These are phyloP conservation scores for Drosophila setosimentum DNA, from an alignment of 2,888 invertebrate genomes.

Conservation along the genomic window DNA sequence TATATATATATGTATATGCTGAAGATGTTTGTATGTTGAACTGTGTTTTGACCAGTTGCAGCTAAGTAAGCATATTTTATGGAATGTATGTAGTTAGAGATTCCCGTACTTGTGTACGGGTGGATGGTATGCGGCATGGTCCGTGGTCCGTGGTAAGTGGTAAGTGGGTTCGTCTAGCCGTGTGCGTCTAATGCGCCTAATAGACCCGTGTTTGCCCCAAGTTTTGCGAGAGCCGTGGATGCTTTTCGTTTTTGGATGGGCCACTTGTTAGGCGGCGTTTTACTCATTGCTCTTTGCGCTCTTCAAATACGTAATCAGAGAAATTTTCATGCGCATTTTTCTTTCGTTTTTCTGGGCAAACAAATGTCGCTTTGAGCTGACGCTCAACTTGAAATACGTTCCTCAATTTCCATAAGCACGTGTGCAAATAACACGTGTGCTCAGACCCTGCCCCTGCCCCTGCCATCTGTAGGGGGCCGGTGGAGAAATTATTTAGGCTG, in stretches of 20 bases:
- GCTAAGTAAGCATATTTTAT: slow-evolving; percentile 48
- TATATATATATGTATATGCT: slow-evolving; percentile 13
- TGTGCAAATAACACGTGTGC: slow-evolving; percentile 82
- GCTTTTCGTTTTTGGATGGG: slow-evolving; percentile 13
- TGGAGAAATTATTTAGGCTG: neutral
- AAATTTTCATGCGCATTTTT: slow-evolving; percentile 76
- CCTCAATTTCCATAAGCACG: slow-evolving; percentile 82
- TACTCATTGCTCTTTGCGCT: slow-evolving; percentile 26
- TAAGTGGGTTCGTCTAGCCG: slow-evolving; percentile 50
- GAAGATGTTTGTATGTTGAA: slow-evolving; percentile 25
- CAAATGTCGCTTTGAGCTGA: slow-evolving; percentile 66
- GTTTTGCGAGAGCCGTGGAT: slow-evolving; percentile 37
- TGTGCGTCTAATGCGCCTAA: slow-evolving; percentile 72
- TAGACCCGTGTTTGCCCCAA: slow-evolving; percentile 74
- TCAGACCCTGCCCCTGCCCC: slow-evolving; percentile 20
- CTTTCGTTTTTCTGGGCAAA: slow-evolving; percentile 52
- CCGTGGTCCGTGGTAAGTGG: no score
- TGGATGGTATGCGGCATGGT: neutral
- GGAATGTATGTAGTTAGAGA: slow-evolving; percentile 22
- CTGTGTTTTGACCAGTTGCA: slow-evolving; percentile 52
- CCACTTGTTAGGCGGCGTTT: slow-evolving; percentile 26
- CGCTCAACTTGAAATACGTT: slow-evolving; percentile 75
- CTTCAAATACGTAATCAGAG: slow-evolving; percentile 77
- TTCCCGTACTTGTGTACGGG: neutral
- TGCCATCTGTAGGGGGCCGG: slow-evolving; percentile 1